Percentiles rank a stretch among this genome's conserved stretches.
phyloP scores from a whole-genome alignment of 1,140 invertebrate genomes.

The Drosophila fuyamai region DNA sequence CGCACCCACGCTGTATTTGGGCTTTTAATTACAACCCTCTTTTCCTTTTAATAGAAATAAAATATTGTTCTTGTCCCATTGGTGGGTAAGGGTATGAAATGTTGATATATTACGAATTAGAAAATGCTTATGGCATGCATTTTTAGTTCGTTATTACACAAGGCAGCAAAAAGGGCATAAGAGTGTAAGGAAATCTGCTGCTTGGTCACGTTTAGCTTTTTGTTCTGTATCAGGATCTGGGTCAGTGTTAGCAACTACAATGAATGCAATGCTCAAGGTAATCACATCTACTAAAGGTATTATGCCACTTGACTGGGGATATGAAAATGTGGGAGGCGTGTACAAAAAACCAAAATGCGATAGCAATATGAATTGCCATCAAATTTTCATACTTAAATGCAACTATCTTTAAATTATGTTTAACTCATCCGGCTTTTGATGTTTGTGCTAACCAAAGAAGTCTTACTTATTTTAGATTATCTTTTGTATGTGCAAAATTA shows the following conservation, averaged over 20 bases:
- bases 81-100: conserved; percentile 21
- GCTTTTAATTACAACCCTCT: conserved; percentile 64
- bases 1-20: conserved; percentile 48
- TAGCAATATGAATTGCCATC: too few species aligned
- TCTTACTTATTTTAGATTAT: too few species aligned
- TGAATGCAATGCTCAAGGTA: conserved; percentile 49
- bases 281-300: conserved; percentile 27
- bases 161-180: conserved; percentile 28
- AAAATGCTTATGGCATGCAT: conserved; percentile 56
- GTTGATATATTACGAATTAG: conserved; percentile 55
- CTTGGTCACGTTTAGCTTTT: conserved; percentile 60
- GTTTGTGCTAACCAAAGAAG: too few species aligned
- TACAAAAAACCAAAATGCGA: not conserved
- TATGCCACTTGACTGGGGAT: conserved; percentile 6
- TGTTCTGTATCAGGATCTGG: conserved; percentile 47
- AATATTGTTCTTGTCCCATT: conserved; percentile 37
- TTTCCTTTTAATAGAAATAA: conserved; percentile 45
- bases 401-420: too few species aligned
- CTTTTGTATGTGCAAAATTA: too few species aligned
- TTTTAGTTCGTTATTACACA: conserved; percentile 51
- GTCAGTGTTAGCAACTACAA: conserved; percentile 64
- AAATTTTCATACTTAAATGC: too few species aligned
- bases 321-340: not conserved
- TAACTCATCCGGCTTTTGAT: too few species aligned
- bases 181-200: conserved; percentile 41